Evolutionary conservation across 2,888 invertebrate genomes (phyloP).

Genomic region (Caenorhabditis parvicauda): DNA sequence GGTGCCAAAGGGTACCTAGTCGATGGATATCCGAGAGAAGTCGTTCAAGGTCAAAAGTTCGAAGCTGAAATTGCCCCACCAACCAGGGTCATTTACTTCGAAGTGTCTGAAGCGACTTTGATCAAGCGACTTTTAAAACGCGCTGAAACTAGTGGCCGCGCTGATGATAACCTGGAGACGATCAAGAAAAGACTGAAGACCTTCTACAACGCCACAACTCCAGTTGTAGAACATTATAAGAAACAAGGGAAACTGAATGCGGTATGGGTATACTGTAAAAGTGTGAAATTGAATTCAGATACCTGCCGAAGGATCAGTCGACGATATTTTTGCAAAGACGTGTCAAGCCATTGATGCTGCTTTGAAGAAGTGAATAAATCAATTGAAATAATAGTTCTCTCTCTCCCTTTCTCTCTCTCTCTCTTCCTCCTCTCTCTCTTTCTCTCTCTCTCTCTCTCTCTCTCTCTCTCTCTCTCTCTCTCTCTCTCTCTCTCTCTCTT

Average conservation of each 20-base stretch:
- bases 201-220: constrained; percentile 82
- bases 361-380: no score
- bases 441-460: constrained; percentile 6
- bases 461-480: constrained; percentile 1
- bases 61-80: constrained; percentile 74
- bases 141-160: constrained; percentile 77
- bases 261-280: no score
- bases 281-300: no score
- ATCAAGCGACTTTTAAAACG: constrained; percentile 75
- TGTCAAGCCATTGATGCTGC: no score
- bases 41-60: constrained; percentile 80
- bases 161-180: constrained; percentile 89
- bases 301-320: no score
- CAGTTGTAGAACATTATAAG: constrained; percentile 79
- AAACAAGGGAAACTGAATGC: constrained; percentile 76
- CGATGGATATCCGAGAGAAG: constrained; percentile 88
- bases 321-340: no score
- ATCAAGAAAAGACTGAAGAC: constrained; percentile 84
- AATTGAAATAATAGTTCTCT: no score
- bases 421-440: constrained; percentile 9
- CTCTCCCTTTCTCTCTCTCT: constrained; percentile 62
- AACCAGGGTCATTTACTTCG: constrained; percentile 78
- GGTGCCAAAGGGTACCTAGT: constrained; percentile 81
- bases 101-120: constrained; percentile 77
- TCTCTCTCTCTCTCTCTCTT: background rate